These are phyloP conservation scores for Colletes collaris DNA, from an alignment of 2,888 invertebrate species.

Conservation along the genomic window DNA sequence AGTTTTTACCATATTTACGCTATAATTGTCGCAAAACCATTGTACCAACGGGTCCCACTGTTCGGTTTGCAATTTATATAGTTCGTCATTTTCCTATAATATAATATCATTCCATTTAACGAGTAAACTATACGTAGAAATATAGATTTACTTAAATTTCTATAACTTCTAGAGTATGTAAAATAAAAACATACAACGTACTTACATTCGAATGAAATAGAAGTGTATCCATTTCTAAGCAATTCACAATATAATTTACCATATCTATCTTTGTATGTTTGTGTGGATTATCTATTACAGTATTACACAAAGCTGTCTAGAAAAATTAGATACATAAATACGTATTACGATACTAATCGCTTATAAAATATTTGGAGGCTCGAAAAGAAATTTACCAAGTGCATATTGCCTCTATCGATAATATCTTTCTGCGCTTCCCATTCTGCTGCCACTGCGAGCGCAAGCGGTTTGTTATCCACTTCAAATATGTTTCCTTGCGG, in stretches of 20 bases:
- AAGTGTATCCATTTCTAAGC: constrained; percentile 92
- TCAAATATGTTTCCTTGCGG: constrained; percentile 91
- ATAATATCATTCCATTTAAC: constrained; percentile 13
- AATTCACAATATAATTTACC: constrained; percentile 91
- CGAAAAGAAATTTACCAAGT: constrained; percentile 87
- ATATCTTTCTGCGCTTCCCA: constrained; percentile 94
- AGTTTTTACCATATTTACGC: constrained; percentile 89
- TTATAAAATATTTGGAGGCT: constrained; percentile 60
- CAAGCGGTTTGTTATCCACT: constrained; percentile 93
- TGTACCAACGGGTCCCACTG: constrained; percentile 96
- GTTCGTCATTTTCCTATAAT: constrained; percentile 89
- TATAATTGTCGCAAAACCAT: constrained; percentile 94
- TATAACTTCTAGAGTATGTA: neutral
- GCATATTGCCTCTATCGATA: constrained; percentile 93
- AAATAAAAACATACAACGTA: constrained; percentile 52
- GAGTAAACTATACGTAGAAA: neutral
- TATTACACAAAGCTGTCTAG: constrained; percentile 94
- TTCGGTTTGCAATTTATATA: constrained; percentile 89
- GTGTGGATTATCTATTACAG: constrained; percentile 96
- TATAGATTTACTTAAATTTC: too few relatives aligned
- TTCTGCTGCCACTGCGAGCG: constrained; percentile 96
- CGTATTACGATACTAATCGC: constrained; percentile 11
- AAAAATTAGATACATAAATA: constrained; percentile 19
- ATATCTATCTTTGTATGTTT: constrained; percentile 90
- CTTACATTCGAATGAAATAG: constrained; percentile 90